These are phyloP conservation scores for Eunapius fragilis DNA, from an alignment of 37 sponge, comb jelly and placozoan genomes.

Conservation along the genomic window DNA sequence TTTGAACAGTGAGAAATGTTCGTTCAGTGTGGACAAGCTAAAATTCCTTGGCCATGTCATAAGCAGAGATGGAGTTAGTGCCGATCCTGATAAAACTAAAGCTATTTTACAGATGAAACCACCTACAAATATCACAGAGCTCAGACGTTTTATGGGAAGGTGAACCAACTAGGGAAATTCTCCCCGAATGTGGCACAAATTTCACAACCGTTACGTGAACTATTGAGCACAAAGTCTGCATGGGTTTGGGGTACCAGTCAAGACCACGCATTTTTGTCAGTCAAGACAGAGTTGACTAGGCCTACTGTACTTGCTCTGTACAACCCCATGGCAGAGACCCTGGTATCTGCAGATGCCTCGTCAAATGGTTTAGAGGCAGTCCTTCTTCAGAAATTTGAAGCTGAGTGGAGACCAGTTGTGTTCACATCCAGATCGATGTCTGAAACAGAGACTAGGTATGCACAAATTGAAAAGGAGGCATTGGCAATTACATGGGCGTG, in stretches of 20 bases:
- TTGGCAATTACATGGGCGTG: slow-evolving; percentile 37
- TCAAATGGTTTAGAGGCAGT: slow-evolving; percentile 4
- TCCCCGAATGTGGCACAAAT: slow-evolving; percentile 7
- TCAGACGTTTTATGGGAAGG: slow-evolving; percentile 18
- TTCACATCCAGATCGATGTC: slow-evolving; percentile 18
- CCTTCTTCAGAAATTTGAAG: neutral
- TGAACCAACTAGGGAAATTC: slow-evolving; percentile 9
- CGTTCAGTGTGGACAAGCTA: neutral
- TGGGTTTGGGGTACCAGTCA: slow-evolving; percentile 13
- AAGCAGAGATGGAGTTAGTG: neutral
- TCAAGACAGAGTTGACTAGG: slow-evolving; percentile 17
- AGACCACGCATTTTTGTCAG: slow-evolving; percentile 8
- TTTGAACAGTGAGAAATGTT: slow-evolving; percentile 7
- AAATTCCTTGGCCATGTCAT: slow-evolving; percentile 38
- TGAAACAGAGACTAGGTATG: slow-evolving; percentile 28
- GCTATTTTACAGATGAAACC: slow-evolving; percentile 12
- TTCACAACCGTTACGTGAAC: slow-evolving; percentile 19
- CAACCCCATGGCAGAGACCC: neutral
- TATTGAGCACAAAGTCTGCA: slow-evolving; percentile 3
- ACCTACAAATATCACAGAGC: neutral
- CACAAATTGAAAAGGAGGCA: slow-evolving; percentile 55
- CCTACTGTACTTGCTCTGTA: slow-evolving; percentile 8
- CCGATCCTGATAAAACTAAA: neutral
- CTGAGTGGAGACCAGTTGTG: slow-evolving; percentile 7
- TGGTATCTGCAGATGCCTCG: slow-evolving; percentile 14